phyloP scores from a whole-genome alignment of 2,113 vertebrate genomes.

The Rissa tridactyla region DNA sequence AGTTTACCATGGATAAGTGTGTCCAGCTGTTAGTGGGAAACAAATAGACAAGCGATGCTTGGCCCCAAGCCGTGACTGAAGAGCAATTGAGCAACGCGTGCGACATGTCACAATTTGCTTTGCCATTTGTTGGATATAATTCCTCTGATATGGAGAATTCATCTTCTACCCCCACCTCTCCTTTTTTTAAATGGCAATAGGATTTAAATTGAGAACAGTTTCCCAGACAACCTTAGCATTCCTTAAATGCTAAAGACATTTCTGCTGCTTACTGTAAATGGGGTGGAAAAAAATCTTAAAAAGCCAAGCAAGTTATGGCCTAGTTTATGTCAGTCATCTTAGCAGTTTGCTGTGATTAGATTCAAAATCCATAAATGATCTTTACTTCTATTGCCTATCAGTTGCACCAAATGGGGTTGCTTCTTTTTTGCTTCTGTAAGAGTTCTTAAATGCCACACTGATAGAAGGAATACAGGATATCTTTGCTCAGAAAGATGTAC shows the following conservation, averaged over 20 bases:
- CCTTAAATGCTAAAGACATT: background rate
- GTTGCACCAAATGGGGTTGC: background rate
- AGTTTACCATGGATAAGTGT: background rate
- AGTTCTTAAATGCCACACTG: background rate
- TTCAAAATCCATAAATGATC: background rate
- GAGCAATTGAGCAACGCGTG: background rate
- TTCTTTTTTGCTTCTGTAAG: background rate
- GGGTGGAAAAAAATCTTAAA: background rate
- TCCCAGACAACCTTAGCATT: background rate
- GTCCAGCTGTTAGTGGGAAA: conserved; percentile 18
- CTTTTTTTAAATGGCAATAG: background rate
- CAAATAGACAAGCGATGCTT: conserved; percentile 21
- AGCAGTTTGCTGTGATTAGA: background rate
- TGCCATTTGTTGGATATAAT: conserved; percentile 24
- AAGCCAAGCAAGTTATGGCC: background rate
- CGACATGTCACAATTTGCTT: conserved; percentile 29
- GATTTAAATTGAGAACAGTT: background rate
- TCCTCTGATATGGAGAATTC: conserved; percentile 5
- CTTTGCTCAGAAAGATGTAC: background rate
- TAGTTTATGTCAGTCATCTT: background rate
- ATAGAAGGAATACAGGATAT: background rate
- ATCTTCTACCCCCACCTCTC: background rate
- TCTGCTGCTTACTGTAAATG: background rate
- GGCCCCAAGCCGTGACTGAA: conserved; percentile 16
- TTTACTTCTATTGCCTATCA: background rate